phyloP scores from a whole-genome alignment of 2,888 invertebrate genomes.

The Conistra vaccinii region DNA sequence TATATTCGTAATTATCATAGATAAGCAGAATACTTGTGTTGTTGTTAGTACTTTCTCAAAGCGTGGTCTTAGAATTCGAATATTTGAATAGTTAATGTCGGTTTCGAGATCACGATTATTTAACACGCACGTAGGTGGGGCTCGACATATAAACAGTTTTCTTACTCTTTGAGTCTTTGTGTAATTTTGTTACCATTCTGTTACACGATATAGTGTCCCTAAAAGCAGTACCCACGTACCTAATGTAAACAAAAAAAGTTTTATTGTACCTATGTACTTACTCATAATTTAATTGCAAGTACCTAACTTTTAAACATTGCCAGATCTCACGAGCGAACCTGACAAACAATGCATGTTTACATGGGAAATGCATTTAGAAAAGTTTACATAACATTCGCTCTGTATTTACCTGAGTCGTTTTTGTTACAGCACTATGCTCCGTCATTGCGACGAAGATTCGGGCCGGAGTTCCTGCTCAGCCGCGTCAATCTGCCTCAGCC shows the following conservation, averaged over 20 bases:
- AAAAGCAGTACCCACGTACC: not conserved
- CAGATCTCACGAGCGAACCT: not conserved
- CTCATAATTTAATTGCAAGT: slow-evolving; percentile 1
- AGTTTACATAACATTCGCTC: slow-evolving; percentile 32
- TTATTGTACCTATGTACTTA: too few species aligned
- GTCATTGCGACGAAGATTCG: slow-evolving; percentile 87
- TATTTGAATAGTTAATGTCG: slow-evolving; percentile 69
- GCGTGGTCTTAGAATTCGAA: slow-evolving; percentile 35
- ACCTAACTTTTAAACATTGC: not conserved
- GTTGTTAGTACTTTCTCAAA: slow-evolving; percentile 42
- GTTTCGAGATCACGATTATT: slow-evolving; percentile 65
- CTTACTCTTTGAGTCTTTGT: too few species aligned
- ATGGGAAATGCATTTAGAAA: slow-evolving; percentile 14
- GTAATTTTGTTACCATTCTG: too few species aligned
- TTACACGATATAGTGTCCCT: too few species aligned
- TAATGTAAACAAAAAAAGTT: slow-evolving; percentile 16
- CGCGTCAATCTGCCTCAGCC: slow-evolving; percentile 82
- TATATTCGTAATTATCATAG: not conserved
- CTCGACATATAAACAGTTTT: not conserved
- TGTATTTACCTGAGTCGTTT: slow-evolving; percentile 38
- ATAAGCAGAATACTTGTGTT: not conserved
- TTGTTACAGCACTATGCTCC: slow-evolving; percentile 81
- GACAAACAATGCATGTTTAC: slow-evolving; percentile 29
- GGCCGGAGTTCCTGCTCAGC: slow-evolving; percentile 89
- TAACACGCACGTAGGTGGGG: slow-evolving; percentile 26